These are phyloP conservation scores for Propithecus coquereli DNA, from an alignment of 2,113 vertebrate species.

Conservation along the genomic window DNA sequence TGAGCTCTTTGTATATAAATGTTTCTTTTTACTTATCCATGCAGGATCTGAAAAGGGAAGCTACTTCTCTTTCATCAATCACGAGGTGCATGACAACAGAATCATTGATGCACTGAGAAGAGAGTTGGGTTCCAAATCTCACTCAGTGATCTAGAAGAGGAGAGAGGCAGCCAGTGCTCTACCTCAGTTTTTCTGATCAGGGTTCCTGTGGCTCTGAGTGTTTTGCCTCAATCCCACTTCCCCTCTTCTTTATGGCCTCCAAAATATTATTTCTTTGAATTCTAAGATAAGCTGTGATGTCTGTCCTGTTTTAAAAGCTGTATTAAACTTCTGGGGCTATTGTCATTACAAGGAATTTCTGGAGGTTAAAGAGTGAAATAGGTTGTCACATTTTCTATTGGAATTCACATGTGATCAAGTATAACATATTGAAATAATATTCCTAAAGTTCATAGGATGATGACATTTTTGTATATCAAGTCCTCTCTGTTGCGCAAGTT, in stretches of 20 bases:
- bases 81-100: constrained; percentile 23
- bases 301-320: not conserved
- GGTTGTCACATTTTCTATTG: not conserved
- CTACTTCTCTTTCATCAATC: constrained; percentile 57
- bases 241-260: not conserved
- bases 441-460: not conserved
- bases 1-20: constrained; percentile 63
- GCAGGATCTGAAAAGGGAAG: constrained; percentile 62
- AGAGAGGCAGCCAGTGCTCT: not conserved
- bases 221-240: not conserved
- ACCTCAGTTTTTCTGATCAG: not conserved
- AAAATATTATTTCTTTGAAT: constrained; percentile 33
- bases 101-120: not conserved
- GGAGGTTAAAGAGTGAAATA: constrained; percentile 2
- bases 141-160: constrained; percentile 36
- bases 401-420: not conserved
- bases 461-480: constrained; percentile 21
- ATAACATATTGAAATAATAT: not conserved
- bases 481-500: not conserved
- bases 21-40: constrained; percentile 62
- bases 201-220: not conserved
- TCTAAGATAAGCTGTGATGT: not conserved
- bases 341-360: constrained; percentile 5
- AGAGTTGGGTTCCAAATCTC: constrained; percentile 29
- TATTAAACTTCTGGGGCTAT: not conserved